Evolutionary conservation across 2,888 invertebrate species (phyloP).

Genomic region (Tipula lateralis): DNA sequence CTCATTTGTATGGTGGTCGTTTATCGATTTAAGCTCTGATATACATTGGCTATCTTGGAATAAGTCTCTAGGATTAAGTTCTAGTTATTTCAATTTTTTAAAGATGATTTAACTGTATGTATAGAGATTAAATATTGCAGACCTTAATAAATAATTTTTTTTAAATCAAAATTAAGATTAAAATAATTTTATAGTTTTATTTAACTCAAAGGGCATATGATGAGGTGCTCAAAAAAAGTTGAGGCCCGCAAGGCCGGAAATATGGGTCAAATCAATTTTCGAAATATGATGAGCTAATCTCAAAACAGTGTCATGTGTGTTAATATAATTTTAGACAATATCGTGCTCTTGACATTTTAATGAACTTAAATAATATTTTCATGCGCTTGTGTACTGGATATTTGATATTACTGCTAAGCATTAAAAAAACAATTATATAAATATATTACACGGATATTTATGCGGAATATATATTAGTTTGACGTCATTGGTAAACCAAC

Average conservation of each 20-base stretch:
- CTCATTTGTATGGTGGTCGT: too few relatives aligned
- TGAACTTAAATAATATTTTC: not conserved
- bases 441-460: not conserved
- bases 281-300: not conserved
- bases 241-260: not conserved
- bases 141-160: too few relatives aligned
- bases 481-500: not conserved
- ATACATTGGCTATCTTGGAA: too few relatives aligned
- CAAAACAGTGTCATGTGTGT: not conserved
- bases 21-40: too few relatives aligned
- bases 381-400: not conserved
- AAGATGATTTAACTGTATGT: too few relatives aligned
- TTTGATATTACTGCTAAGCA: not conserved
- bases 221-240: not conserved
- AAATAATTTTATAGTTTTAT: too few relatives aligned
- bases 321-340: not conserved
- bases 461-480: not conserved
- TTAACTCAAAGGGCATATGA: too few relatives aligned
- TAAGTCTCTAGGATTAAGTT: too few relatives aligned
- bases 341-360: not conserved
- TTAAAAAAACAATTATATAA: not conserved
- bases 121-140: too few relatives aligned
- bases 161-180: too few relatives aligned
- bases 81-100: too few relatives aligned
- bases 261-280: not conserved